Evolutionary conservation across 2,113 vertebrate genomes (phyloP).

Genomic region (Plecotus auritus): DNA sequence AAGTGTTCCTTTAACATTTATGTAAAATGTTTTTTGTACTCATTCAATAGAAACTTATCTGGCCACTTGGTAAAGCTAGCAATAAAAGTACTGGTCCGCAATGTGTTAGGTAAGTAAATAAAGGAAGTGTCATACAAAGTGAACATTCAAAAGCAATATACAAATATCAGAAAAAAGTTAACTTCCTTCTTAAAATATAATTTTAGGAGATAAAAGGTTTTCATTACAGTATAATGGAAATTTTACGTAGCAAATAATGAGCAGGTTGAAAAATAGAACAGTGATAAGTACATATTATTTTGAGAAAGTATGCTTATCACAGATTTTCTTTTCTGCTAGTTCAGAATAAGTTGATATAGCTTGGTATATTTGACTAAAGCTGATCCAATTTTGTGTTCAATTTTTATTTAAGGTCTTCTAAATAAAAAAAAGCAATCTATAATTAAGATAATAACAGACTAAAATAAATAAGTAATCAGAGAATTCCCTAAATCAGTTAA

Average conservation of each 20-base stretch:
- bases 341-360: slow-evolving; percentile 8
- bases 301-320: slow-evolving; percentile 35
- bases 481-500: slow-evolving; percentile 25
- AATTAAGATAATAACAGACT: slow-evolving; percentile 5
- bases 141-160: slow-evolving; percentile 4
- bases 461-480: slow-evolving; percentile 10
- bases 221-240: slow-evolving; percentile 19
- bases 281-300: background rate
- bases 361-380: background rate
- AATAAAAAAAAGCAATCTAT: background rate
- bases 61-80: too few species aligned
- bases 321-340: slow-evolving; percentile 16
- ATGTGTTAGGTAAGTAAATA: background rate
- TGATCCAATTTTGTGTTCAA: background rate
- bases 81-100: too few species aligned
- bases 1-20: too few species aligned
- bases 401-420: slow-evolving; percentile 22
- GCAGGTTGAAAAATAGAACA: slow-evolving; percentile 7
- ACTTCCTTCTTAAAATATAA: slow-evolving; percentile 14
- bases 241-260: slow-evolving; percentile 22
- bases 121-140: slow-evolving; percentile 3
- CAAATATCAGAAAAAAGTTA: slow-evolving; percentile 13
- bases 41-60: too few species aligned
- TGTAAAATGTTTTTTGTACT: too few species aligned
- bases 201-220: slow-evolving; percentile 38